Percentiles rank a stretch among this genome's conserved stretches.
These are phyloP conservation scores for Arothron firmamentum DNA, from an alignment of 2,113 vertebrate species.

Conservation along the genomic window DNA sequence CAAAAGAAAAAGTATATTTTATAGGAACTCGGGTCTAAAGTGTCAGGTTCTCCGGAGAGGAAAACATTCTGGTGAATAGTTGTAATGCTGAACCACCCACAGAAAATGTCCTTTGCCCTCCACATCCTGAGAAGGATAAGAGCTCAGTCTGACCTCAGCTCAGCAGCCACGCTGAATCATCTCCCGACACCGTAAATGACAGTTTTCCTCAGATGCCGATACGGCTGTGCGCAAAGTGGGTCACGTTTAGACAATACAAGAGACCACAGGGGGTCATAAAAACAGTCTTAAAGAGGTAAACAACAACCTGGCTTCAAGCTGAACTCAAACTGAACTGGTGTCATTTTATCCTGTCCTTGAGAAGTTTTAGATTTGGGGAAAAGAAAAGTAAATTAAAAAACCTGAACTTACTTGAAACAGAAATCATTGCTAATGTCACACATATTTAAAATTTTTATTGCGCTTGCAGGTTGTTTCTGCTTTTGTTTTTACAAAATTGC, in stretches of 20 bases:
- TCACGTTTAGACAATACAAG: constrained; percentile 26
- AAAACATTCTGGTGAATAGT: constrained; percentile 23
- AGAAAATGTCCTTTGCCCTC: constrained; percentile 18
- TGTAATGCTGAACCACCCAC: constrained; percentile 23
- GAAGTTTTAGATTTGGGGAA: neutral
- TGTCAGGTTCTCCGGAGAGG: neutral
- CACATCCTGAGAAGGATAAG: constrained; percentile 35
- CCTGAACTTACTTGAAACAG: no score
- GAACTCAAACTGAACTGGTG: constrained; percentile 12
- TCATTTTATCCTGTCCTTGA: constrained; percentile 14
- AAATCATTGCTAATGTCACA: no score
- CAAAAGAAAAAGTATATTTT: no score
- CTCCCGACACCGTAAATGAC: constrained; percentile 19
- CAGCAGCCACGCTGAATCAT: constrained; percentile 34
- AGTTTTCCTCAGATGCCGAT: constrained; percentile 5
- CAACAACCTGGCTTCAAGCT: constrained; percentile 32
- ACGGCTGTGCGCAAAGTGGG: constrained; percentile 30
- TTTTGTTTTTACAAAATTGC: neutral
- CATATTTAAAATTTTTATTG: no score
- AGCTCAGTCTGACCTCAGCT: constrained; percentile 30
- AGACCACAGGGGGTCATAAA: constrained; percentile 32
- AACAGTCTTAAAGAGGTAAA: constrained; percentile 45
- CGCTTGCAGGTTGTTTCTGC: no score
- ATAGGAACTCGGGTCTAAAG: no score
- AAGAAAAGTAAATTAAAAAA: neutral